These are phyloP conservation scores for Camelus bactrianus DNA, from an alignment of 2,113 vertebrate genomes.

Conservation along the genomic window DNA sequence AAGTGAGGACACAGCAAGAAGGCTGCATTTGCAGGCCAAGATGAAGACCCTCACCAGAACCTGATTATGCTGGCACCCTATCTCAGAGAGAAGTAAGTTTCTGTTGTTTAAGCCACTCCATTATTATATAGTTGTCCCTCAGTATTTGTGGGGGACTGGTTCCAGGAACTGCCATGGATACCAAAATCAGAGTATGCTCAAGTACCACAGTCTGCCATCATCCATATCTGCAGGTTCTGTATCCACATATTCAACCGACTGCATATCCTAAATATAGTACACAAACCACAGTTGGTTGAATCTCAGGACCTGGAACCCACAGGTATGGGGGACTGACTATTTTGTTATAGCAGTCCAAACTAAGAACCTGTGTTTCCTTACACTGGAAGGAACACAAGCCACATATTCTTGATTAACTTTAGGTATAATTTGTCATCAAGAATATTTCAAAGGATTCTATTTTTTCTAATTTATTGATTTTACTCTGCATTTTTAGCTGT, in stretches of 20 bases:
- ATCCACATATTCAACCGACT: not conserved
- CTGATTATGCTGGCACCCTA: not conserved
- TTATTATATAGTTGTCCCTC: not conserved
- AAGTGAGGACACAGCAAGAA: not conserved
- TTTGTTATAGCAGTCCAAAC: not conserved
- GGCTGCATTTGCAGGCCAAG: not conserved
- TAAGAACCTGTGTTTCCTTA: not conserved
- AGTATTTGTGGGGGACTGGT: not conserved
- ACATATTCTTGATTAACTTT: not conserved
- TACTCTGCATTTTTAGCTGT: slow-evolving; percentile 2
- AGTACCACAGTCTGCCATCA: not conserved
- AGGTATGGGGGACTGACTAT: not conserved
- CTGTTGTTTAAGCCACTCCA: not conserved
- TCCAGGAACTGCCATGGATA: not conserved
- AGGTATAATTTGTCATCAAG: not conserved
- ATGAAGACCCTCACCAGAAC: not conserved
- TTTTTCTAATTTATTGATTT: not conserved
- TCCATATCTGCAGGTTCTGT: not conserved
- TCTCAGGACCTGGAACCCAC: not conserved
- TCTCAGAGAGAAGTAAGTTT: not conserved
- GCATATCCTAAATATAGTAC: not conserved
- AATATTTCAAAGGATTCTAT: not conserved
- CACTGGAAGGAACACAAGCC: not conserved
- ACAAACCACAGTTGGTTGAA: not conserved
- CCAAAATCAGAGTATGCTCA: not conserved